Evolutionary conservation across 2,888 invertebrate species (phyloP).

Genomic region (Rhabditophanes sp.): DNA sequence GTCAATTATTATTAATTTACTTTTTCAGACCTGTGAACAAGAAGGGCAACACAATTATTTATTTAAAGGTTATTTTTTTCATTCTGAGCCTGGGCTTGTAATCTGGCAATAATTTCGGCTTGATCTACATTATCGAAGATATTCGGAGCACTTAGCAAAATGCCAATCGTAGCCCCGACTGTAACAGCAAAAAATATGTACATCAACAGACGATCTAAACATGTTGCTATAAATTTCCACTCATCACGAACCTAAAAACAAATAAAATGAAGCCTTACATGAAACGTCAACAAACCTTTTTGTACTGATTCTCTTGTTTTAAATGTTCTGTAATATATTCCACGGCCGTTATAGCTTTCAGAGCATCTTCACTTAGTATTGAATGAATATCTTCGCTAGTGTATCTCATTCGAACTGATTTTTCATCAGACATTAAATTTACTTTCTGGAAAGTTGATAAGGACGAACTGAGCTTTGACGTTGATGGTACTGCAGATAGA

Average conservation of each 20-base stretch:
- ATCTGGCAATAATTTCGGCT: no score
- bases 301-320: slow-evolving; percentile 32
- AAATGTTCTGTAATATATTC: slow-evolving; percentile 41
- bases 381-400: no score
- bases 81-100: no score
- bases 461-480: no score
- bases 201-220: slow-evolving; percentile 48
- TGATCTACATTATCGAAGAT: slow-evolving; percentile 46
- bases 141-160: slow-evolving; percentile 48
- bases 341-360: slow-evolving; percentile 38
- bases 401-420: no score
- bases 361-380: slow-evolving; percentile 28
- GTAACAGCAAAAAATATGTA: slow-evolving; percentile 48
- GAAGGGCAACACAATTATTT: no score
- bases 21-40: no score
- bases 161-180: slow-evolving; percentile 44
- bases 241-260: slow-evolving; percentile 46
- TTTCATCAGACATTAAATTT: no score
- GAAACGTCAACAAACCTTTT: slow-evolving; percentile 18
- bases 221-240: slow-evolving; percentile 50
- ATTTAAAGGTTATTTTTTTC: slow-evolving; percentile 11
- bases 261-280: slow-evolving; percentile 1
- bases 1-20: no score
- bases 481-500: no score
- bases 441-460: no score